Base-by-base conservation (phyloP, 1,140 invertebrate genomes). In the Protaetia brevitarsis region DNA sequence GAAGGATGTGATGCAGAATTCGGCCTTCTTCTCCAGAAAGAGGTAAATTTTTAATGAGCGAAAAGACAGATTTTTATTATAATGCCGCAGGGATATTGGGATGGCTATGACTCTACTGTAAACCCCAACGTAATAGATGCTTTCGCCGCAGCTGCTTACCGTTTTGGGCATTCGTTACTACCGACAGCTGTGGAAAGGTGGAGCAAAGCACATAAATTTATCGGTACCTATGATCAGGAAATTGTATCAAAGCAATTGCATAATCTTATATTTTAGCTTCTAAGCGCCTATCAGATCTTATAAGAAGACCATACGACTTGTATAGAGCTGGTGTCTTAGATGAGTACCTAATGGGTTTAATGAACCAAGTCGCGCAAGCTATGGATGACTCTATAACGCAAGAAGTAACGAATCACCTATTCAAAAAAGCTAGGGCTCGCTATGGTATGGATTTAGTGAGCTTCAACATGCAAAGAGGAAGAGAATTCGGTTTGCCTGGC, bases 341-440 rank as follows among this genome's bases (percentile, higher is more conserved):
- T 73, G 92, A 95, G 79, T 96, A 95, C 75, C 86, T 96, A 10
- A 93, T 96, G 91, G 94, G 94, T 31, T 78, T 96, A 31, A 91
- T 94, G 88, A 96, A 97, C 78, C 94, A 97, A 83, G 91, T 95
- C 13, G 93, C 94, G 5, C 93, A 96, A 80, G 93, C 94, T 72
- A 95, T 96, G 92, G 94, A 97, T 73, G 92, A 95, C 75, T 93
- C 93, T 0, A 92, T 97, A 65, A 95, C 94, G 0, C 91, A 94
- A 81, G 92, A 96, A 82, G 93, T 95, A 0, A 95, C 93, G 10
- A 95, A 95, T 80, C 91, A 95, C 80, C 80, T 96, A 30, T 95
- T 96, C 79, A 94, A 95, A 78, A 95, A 95, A 80, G 88, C 88
- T 10, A 76, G 75, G 2, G 74, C 75, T 1, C 84, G 89, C 36